These are phyloP conservation scores for Lutjanus argentimaculatus DNA, from an alignment of 2,797 vertebrate genomes.

Conservation along the genomic window DNA sequence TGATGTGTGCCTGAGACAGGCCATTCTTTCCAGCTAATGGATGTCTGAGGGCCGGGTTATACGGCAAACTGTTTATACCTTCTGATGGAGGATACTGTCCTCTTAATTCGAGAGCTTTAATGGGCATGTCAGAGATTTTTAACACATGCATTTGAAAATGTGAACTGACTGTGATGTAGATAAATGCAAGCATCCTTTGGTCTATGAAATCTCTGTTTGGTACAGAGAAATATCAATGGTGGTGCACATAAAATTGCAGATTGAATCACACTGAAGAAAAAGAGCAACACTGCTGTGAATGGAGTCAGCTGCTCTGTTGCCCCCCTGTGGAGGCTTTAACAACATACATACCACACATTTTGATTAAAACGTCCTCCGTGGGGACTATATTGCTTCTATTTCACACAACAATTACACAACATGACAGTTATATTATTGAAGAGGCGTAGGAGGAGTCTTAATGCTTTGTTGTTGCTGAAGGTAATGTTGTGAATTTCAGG, in stretches of 20 bases:
- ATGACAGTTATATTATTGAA: too few relatives aligned
- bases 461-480: too few relatives aligned
- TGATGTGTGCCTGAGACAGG: slow-evolving; percentile 36
- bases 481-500: too few relatives aligned
- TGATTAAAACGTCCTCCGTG: background rate
- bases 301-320: slow-evolving; percentile 69
- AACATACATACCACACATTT: slow-evolving; percentile 43
- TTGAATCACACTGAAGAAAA: slow-evolving; percentile 36
- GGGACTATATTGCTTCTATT: background rate
- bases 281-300: slow-evolving; percentile 4
- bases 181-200: slow-evolving; percentile 31
- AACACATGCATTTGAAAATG: slow-evolving; percentile 24
- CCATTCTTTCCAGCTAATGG: slow-evolving; percentile 42
- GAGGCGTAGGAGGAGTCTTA: too few relatives aligned
- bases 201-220: slow-evolving; percentile 21
- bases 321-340: slow-evolving; percentile 77
- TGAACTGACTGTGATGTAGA: slow-evolving; percentile 19
- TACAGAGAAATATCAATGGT: slow-evolving; percentile 25
- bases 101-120: slow-evolving; percentile 45
- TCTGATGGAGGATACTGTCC: background rate
- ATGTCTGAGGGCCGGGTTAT: slow-evolving; percentile 8
- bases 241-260: slow-evolving; percentile 39
- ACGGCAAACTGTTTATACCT: background rate
- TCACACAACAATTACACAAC: background rate
- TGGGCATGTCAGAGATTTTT: slow-evolving; percentile 37